A percentile compares a stretch with the other conserved stretches of the same genome.
Conservation (phyloP, 64 coral and sea anemone genomes). For the Astreopora myriophthalma region DNA sequence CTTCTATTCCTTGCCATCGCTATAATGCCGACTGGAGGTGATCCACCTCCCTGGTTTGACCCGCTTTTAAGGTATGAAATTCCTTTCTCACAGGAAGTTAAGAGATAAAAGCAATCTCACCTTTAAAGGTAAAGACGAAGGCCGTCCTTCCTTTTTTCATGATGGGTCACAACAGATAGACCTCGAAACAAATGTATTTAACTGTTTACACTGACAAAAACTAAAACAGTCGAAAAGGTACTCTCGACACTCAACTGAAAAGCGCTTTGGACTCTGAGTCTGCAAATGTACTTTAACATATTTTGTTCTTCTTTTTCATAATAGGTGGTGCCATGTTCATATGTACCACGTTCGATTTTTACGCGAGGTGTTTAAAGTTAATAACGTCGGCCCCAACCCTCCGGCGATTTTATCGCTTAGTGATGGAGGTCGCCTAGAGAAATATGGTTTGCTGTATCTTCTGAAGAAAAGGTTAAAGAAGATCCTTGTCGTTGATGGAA, state of each 20-base stretch:
- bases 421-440: constrained; percentile 86
- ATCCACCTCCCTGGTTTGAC: constrained; percentile 49
- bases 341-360: constrained; percentile 88
- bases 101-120: too few species aligned
- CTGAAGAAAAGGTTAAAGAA: constrained; percentile 81
- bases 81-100: too few species aligned
- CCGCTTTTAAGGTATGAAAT: constrained; percentile 71
- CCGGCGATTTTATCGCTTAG: constrained; percentile 82
- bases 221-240: too few species aligned
- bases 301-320: background rate
- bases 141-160: too few species aligned
- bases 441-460: constrained; percentile 80
- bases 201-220: too few species aligned
- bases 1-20: constrained; percentile 66
- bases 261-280: too few species aligned
- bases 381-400: constrained; percentile 77
- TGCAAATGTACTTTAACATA: background rate
- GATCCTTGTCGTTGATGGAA: constrained; percentile 81
- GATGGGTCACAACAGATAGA: too few species aligned
- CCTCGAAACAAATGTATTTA: too few species aligned
- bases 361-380: constrained; percentile 73
- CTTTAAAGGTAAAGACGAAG: too few species aligned
- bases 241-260: too few species aligned
- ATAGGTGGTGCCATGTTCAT: constrained; percentile 87
- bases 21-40: constrained; percentile 68